Evolutionary conservation across 2,888 invertebrate species (phyloP), one percentile per base, ranked within the genome.

Genomic region (Sinelater perroti): DNA sequence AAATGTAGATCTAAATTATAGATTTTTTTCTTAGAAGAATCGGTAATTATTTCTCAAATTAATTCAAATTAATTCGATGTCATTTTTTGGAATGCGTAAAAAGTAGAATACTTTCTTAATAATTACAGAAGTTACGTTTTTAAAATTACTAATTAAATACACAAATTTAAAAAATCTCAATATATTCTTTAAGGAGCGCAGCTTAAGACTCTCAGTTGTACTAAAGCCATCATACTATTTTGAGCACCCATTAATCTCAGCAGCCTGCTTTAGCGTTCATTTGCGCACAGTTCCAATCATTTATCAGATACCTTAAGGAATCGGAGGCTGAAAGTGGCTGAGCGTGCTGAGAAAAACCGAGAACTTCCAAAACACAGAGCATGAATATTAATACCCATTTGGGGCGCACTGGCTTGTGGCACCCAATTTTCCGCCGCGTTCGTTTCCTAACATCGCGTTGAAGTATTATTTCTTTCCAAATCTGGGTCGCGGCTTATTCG

Each of bases 231-330:
- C n/a, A n/a, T n/a, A n/a, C n/a, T n/a, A n/a, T 30, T 47, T 47
- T 35, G 24, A 35, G 28, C 20, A 47, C 35, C 47, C 47, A 31
- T 47, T 35, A 47, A 47, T 20, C 47, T 33, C 47, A 47, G 47
- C 47, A 11, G 35, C 35, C 47, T 47, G 31, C 45, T 28, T 45
- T 45, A 45, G 24, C 13, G 45, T 45, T 45, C 17, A 44, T 30
- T 28, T 16, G 5, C 30, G 45, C 17, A 45, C 30, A 45, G 28
- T 45, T 45, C 30, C 30, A 13, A 45, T 45, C 45, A 45, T 45
- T 45, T 45, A 45, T 45, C 45, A 45, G 31, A 13, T 8, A 30
- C 18, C 31, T 14, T 44, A 30, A 44, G 44, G 17, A 44, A 44
- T 2, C 31, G 18, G 30, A 8, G 14, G 24, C 20, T 18, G 20